A percentile compares a stretch with the other conserved stretches of the same genome.
These are phyloP conservation scores for Danio albolineatus DNA, from an alignment of 2,797 vertebrate species.

Conservation along the genomic window DNA sequence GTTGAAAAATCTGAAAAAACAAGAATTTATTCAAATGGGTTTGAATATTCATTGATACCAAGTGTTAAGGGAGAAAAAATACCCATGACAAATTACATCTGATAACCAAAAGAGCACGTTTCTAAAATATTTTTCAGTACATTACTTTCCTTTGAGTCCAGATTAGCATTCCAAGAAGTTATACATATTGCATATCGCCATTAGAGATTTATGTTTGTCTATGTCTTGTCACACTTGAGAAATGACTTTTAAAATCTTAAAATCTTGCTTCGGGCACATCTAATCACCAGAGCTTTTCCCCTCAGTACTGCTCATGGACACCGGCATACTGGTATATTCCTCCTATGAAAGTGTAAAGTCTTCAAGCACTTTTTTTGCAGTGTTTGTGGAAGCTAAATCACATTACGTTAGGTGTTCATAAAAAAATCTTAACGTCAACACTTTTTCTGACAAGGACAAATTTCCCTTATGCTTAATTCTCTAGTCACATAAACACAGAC, in stretches of 20 bases:
- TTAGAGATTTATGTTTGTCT: slow-evolving; percentile 10
- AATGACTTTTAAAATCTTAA: slow-evolving; percentile 14
- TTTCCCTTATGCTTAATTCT: slow-evolving; percentile 42
- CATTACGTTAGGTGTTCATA: slow-evolving; percentile 14
- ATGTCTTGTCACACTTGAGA: slow-evolving; percentile 12
- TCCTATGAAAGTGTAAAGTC: slow-evolving; percentile 34
- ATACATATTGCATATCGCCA: background rate
- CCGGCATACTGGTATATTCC: slow-evolving; percentile 33
- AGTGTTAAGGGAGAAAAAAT: background rate
- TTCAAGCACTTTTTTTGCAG: slow-evolving; percentile 34
- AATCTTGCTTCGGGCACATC: slow-evolving; percentile 4
- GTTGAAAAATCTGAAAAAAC: background rate
- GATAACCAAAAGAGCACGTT: background rate
- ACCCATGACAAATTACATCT: background rate
- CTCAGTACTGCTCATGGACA: slow-evolving; percentile 22
- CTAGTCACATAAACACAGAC: slow-evolving; percentile 23
- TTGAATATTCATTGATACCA: background rate
- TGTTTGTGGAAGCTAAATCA: slow-evolving; percentile 24
- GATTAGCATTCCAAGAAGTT: background rate
- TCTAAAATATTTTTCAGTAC: background rate
- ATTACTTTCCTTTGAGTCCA: background rate
- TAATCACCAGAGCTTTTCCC: slow-evolving; percentile 19
- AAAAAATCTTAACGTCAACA: slow-evolving; percentile 19
- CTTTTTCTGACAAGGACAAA: slow-evolving; percentile 41
- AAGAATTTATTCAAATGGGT: background rate